Base-by-base conservation (phyloP, 2,113 vertebrate genomes). In the Sclerurus mexicanus region DNA sequence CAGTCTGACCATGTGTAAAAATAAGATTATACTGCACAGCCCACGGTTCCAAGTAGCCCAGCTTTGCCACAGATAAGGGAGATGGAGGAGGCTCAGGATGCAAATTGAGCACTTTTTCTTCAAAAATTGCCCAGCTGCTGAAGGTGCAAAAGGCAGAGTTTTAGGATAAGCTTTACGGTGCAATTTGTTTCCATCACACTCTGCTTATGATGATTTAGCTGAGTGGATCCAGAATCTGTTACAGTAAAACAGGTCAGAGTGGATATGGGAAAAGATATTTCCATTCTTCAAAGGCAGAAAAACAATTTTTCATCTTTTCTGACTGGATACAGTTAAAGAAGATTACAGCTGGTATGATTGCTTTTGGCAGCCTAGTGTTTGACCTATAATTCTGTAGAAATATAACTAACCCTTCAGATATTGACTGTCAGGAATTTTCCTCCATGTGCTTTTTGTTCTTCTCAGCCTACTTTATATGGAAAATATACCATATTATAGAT, bases 301-400 rank as follows among this genome's bases (percentile, higher is more conserved):
- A 96, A 89, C 80, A 93, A 93, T 75, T 95, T 95, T 89, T 93
- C 89, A 86, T 95, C 83, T 95, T 78, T 92, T 93, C 84, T 89
- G 80, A 68, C 64, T 90, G 91, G 91, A 78, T 89, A 49, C 69
- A 93, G 89, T 91, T 85, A 85, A 89, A 96, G 89, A 47, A 92
- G 89, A 91, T 95, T 93, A 92, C 77, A 87, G 87, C 62, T 87
- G 73, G 44, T 72, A 16, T 44, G 89, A 92, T 14, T 96, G 84
- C 94, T 89, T 72, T 95, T 30, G 3, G 84, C 84, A 96, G 84
- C 84, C 69, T 23, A 4, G 66, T 14, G 44, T 71, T 87, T 92
- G 91, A 95, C 95, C 89, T 27, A 44, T 84, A 93, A 94, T 89
- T 89, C 89, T 85, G 40, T 72, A 69, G 87, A 93, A 91, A 66